Base-by-base conservation (phyloP, 2,113 vertebrate species). In the Indri indri region DNA sequence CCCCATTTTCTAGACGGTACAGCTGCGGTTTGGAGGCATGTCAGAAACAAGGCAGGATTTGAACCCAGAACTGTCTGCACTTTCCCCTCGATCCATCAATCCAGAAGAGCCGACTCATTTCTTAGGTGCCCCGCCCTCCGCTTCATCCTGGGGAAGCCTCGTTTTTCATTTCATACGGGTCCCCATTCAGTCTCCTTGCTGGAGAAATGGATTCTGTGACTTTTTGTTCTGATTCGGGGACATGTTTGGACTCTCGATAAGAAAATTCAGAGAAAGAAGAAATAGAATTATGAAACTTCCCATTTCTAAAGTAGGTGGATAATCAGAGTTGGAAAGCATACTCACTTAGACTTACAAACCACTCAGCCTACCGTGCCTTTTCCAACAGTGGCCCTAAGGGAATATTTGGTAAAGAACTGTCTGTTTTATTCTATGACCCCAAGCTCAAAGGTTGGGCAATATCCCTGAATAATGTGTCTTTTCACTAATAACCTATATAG, bases 41-140 rank as follows among this genome's bases (percentile, higher is more conserved):
- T 8, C 34, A 54, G 61, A 20, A 73, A 54, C 50, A 37, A 37
- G 42, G 25, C 20, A 37, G 84, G 14, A 50, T 47, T 70, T 30
- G 63, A 22, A 90, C 25, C 22, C 74, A 10, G 32, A 20, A 66
- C 61, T 27, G 3, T 37, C 34, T 30, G 8, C 16, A 32, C 13
- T 4, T 63, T 16, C 12, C 3, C n/a, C n/a, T 63, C 17, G 23
- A 0, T 34, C 18, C 50, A 5, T 80, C 34, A 45, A 1, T 32
- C 54, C 9, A 22, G 42, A 22, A 17, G 16, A 8, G 0, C 4
- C 20, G 13, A 27, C 27, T 61, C 3, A 0, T 77, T 50, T 65
- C 45, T 52, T 0, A 0, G 8, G 16, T 16, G 16, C 17, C 2
- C 13, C 1, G 0, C 6, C 27, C 16, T 18, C n/a, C 18, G 1